These are phyloP conservation scores for Drosophila rellima DNA, from an alignment of 2,888 invertebrate genomes.

Conservation along the genomic window DNA sequence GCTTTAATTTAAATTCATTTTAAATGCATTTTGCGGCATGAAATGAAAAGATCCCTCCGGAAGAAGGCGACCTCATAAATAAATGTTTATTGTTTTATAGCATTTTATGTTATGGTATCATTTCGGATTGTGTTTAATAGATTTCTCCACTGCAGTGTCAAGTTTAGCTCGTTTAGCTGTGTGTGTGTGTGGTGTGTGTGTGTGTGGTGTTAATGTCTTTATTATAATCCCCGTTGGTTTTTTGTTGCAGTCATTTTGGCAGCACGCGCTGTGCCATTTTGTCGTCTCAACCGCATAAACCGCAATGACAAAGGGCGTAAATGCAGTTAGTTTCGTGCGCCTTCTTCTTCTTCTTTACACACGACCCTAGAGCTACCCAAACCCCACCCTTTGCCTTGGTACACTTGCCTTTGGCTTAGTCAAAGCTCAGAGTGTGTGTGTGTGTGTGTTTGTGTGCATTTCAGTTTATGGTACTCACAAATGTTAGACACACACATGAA, in stretches of 20 bases:
- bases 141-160: slow-evolving; percentile 19
- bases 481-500: slow-evolving; percentile 18
- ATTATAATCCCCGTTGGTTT: slow-evolving; percentile 31
- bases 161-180: slow-evolving; percentile 4
- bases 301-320: slow-evolving; percentile 34
- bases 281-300: slow-evolving; percentile 39
- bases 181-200: slow-evolving; percentile 1
- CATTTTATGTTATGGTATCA: slow-evolving; percentile 12
- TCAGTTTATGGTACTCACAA: slow-evolving; percentile 6
- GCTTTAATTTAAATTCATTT: background rate
- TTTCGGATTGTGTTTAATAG: slow-evolving; percentile 17
- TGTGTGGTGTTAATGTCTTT: slow-evolving; percentile 46
- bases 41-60: background rate
- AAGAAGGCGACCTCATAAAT: slow-evolving; percentile 3
- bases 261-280: slow-evolving; percentile 45
- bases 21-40: background rate
- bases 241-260: slow-evolving; percentile 34
- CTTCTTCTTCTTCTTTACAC: background rate
- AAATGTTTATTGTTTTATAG: slow-evolving; percentile 19
- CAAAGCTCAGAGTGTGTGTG: background rate
- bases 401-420: slow-evolving; percentile 16
- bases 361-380: background rate
- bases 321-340: slow-evolving; percentile 41
- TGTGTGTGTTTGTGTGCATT: background rate
- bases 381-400: background rate